A percentile compares a stretch with the other conserved stretches of the same genome.
phyloP scores from a whole-genome alignment of 2,113 vertebrate species.

The Toxotes jaculatrix region DNA sequence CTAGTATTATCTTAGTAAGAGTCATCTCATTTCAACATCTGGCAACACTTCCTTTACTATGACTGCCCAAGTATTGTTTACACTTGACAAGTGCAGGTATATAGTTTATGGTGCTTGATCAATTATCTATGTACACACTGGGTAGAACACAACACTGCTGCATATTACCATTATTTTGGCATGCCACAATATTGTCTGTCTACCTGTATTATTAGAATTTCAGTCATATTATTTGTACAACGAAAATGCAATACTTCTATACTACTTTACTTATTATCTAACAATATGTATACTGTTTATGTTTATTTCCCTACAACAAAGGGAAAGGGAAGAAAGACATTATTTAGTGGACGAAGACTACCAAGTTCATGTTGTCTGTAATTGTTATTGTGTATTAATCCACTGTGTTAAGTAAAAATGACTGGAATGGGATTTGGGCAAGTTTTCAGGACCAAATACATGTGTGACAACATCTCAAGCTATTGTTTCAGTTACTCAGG shows the following conservation, averaged over 20 bases:
- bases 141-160: neutral
- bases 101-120: constrained; percentile 38
- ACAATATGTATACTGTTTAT: neutral
- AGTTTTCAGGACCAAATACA: neutral
- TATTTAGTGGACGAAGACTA: neutral
- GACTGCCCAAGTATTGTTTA: constrained; percentile 35
- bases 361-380: constrained; percentile 12
- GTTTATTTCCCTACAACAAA: neutral
- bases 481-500: neutral
- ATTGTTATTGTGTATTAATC: constrained; percentile 15
- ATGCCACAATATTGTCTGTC: neutral
- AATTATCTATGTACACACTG: neutral
- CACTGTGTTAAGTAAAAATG: constrained; percentile 3
- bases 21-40: neutral
- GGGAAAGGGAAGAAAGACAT: neutral
- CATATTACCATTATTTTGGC: neutral
- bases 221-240: neutral
- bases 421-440: neutral
- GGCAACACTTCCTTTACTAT: constrained; percentile 20
- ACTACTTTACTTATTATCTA: neutral
- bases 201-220: neutral
- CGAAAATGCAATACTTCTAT: neutral
- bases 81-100: constrained; percentile 30
- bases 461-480: neutral
- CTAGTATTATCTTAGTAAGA: neutral